phyloP scores from a whole-genome alignment of 1,140 invertebrate genomes.

The Cecropterus lyciades region DNA sequence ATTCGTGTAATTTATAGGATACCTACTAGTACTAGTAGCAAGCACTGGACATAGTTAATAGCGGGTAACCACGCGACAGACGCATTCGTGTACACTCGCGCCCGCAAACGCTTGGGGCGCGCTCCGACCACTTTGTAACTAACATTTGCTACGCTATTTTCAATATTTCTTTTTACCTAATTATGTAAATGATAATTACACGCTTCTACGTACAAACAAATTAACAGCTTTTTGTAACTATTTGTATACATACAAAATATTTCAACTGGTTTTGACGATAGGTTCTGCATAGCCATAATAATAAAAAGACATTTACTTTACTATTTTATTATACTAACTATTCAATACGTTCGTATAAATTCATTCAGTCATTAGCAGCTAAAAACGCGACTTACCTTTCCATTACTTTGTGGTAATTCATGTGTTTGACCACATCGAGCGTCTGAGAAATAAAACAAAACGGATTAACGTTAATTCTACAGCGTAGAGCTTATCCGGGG shows the following conservation, averaged over 20 bases:
- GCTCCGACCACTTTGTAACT: background rate
- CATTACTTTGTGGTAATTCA: constrained; percentile 14
- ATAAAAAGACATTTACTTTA: too few relatives aligned
- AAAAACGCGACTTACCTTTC: constrained; percentile 7
- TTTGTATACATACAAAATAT: background rate
- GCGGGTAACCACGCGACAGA: constrained; percentile 74
- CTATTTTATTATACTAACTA: too few relatives aligned
- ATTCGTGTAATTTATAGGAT: constrained; percentile 80
- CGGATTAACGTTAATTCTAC: constrained; percentile 26
- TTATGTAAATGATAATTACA: background rate
- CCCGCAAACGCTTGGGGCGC: background rate
- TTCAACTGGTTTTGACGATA: too few relatives aligned
- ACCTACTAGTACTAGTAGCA: constrained; percentile 64
- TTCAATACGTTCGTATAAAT: too few relatives aligned
- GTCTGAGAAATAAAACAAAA: constrained; percentile 26
- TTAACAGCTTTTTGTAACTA: background rate
- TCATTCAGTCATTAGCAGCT: constrained; percentile 7
- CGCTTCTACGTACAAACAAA: background rate
- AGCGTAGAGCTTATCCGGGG: constrained; percentile 18
- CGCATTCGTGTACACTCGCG: constrained; percentile 45
- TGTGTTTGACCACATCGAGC: constrained; percentile 23
- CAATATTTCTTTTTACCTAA: constrained; percentile 3
- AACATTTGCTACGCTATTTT: background rate
- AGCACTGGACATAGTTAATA: constrained; percentile 62
- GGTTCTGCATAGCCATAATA: too few relatives aligned